Evolutionary conservation across 2,888 invertebrate species (phyloP), one percentile per base, ranked within the genome.

Genomic region (Tetramorium bicarinatum): DNA sequence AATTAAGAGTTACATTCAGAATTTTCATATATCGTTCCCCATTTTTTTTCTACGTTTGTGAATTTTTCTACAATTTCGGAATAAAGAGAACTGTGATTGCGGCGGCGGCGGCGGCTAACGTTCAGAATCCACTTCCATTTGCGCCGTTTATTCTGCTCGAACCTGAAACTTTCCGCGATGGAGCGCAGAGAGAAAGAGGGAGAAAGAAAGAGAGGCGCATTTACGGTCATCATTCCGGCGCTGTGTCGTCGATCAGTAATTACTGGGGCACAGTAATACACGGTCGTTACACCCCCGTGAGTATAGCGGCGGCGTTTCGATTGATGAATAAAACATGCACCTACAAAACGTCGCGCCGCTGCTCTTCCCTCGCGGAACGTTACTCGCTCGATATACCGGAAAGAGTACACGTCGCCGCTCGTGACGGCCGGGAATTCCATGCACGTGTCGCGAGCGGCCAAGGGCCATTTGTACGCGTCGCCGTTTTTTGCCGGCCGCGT

Each of bases 311-410:
- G 72, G 41, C 61, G 80, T 34, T 84, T 83, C 64, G 77, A 86
- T 84, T 77, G n/a, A 87, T 87, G 89, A 87, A 89, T 89, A 89
- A 87, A 89, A 89, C 89, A 87, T 86, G 82, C 86, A 86, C 85
- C 89, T 87, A 85, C 84, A 77, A 89, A 86, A 86, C 66, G 25
- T 61, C 25, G 13, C 54, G 34, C 2, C 56, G 13, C n/a, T 44
- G 54, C 44, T 25, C 56, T 18, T 41, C 47, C 59, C 67, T 69
- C 81, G 47, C 74, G 69, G 69, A 44, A 80, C 52, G 74, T 84
- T 79, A 84, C 13, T 25, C 79, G 89, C 85, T 84, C 87, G 87
- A 83, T 84, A 72, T 72, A 75, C 71, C 79, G 77, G 62, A 71
- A 82, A 76, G 61, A 49, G 64, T 61, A n/a, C 29, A 34, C n/a